Evolutionary conservation across 2,113 vertebrate species (phyloP).

Genomic region (Etia nguti): DNA sequence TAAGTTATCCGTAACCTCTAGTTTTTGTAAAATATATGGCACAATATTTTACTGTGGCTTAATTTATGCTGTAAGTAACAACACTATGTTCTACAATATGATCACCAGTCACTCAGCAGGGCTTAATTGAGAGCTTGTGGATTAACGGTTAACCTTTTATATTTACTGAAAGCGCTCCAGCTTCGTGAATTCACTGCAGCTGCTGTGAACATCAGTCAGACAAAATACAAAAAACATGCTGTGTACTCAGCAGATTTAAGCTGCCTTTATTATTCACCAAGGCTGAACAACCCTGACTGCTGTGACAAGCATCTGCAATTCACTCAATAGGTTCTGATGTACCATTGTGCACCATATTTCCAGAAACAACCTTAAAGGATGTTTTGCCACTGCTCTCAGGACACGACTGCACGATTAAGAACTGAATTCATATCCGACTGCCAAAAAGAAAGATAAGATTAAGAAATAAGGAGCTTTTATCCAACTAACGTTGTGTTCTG

Average conservation of each 20-base stretch:
- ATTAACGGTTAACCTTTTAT: neutral
- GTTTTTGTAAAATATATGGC: neutral
- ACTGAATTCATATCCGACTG: neutral
- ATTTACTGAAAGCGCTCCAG: neutral
- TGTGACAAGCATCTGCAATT: neutral
- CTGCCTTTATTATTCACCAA: neutral
- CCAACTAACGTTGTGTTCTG: neutral
- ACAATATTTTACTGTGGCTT: accelerated
- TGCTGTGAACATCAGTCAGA: neutral
- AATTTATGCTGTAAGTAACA: neutral
- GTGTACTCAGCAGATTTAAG: neutral
- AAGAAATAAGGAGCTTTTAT: neutral
- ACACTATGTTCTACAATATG: neutral
- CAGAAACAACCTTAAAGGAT: neutral
- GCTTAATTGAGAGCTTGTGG: neutral
- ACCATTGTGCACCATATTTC: neutral
- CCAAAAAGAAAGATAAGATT: neutral
- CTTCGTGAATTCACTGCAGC: neutral
- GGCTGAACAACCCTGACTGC: neutral
- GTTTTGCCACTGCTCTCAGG: neutral
- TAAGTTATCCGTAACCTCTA: neutral
- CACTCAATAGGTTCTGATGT: neutral
- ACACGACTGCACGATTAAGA: neutral
- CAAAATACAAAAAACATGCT: neutral
- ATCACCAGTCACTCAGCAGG: neutral